Base-by-base conservation (phyloP, 92 coral and sea anemone species). In the Blastomussa wellsi region DNA sequence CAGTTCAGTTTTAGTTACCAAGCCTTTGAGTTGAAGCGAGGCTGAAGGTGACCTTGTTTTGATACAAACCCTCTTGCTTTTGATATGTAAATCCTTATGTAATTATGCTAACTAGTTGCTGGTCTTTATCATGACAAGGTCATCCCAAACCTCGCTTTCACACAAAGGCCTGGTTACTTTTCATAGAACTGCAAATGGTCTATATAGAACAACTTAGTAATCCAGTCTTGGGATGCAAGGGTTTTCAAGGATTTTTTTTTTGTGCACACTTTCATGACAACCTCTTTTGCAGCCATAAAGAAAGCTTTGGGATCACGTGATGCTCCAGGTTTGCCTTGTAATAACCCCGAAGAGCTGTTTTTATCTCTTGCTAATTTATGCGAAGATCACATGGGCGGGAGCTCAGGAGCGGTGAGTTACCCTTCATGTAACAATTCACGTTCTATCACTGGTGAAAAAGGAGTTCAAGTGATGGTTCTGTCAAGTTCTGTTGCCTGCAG, bases 371-470 rank as follows among this genome's bases (percentile, higher is more conserved):
- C 98, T 7, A 90, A 81, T 77, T 74, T 97, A 76, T 88, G 95
- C 16, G 98, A 97, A 81, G 94, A 94, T 22, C 83, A 92, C 74
- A 94, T 94, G 98, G 99, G 99, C 26, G 99, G 99, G 15, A 89
- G 95, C 66, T 97, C 99, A 44, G 99, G 99, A 33, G 99, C 90
- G 90, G 99, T 97, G 74, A 88, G 99, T 89, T 37, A 35, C 5
- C 65, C 28, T 6, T 28, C 57, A 14, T 51, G 57, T n/a, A 65
- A 65, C 0, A 11, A n/a, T 65, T 65, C 28, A 38, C n/a, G 12
- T 20, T 38, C 75, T 19, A 26, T 62, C 68, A 62, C 68, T 62
- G 0, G 11, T 44, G 12, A 20, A 2, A 55, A 20, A 20, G 22
- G 26, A 20, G 64, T 57, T 24, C 31, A 57, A 57, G 29, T 24